Evolutionary conservation across 2,888 invertebrate species (phyloP).

Genomic region (Iselma pallidipennis): DNA sequence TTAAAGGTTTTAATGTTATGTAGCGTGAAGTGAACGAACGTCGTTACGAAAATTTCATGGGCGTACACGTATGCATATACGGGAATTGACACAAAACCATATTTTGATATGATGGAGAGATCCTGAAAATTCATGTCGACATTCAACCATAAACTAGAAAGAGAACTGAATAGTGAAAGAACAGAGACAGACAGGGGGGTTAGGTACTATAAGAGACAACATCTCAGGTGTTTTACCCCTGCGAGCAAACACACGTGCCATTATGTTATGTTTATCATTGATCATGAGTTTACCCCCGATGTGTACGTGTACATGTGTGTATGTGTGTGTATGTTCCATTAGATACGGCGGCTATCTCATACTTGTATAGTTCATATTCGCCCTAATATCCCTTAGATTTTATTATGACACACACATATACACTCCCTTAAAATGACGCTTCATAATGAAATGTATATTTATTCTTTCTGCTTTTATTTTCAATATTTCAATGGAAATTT

Average conservation of each 20-base stretch:
- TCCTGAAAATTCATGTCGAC: neutral
- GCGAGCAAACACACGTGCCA: conserved; percentile 25
- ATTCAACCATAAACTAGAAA: neutral
- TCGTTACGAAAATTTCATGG: conserved; percentile 7
- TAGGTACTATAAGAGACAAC: conserved; percentile 4
- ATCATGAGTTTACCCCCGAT: conserved; percentile 20
- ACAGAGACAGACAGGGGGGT: neutral
- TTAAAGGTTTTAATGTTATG: conserved; percentile 5
- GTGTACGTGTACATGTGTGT: too few relatives aligned
- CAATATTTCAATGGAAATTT: neutral
- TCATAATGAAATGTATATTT: neutral
- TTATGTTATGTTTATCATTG: conserved; percentile 28
- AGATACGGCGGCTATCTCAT: conserved; percentile 23
- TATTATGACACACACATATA: neutral
- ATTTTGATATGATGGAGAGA: neutral
- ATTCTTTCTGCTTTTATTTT: neutral
- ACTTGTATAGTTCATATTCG: neutral
- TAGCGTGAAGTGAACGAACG: conserved; percentile 3
- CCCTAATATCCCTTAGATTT: neutral
- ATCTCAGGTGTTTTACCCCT: conserved; percentile 25
- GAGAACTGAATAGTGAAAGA: neutral
- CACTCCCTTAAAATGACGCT: neutral
- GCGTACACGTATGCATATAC: conserved; percentile 4
- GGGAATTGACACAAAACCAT: neutral
- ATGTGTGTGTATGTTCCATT: too few relatives aligned